A percentile compares a stretch with the other conserved stretches of the same genome.
Conservation (phyloP, 2,113 vertebrate species). For the Orycteropus afer region DNA sequence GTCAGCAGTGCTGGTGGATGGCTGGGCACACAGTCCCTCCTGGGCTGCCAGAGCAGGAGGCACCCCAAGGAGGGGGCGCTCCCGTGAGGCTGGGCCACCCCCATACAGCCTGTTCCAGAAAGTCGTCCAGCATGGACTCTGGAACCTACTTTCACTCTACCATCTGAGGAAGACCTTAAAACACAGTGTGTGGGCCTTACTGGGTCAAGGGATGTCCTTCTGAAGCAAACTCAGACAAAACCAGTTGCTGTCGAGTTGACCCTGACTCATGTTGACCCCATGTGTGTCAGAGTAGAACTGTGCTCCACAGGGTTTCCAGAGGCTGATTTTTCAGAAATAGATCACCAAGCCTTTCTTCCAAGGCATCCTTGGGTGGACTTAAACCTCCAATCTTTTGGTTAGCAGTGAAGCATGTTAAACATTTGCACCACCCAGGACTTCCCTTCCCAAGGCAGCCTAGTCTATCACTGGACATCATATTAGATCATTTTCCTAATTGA, state of each 20-base stretch:
- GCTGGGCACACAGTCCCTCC: background rate
- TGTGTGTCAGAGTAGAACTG: background rate
- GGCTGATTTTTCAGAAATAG: background rate
- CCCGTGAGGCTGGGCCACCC: rapidly evolving
- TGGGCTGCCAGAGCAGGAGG: background rate
- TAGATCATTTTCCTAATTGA: background rate
- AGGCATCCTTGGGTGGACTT: background rate
- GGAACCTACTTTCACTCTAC: background rate
- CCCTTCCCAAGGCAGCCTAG: background rate
- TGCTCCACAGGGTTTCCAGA: background rate
- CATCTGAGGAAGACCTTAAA: background rate
- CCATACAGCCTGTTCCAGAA: background rate
- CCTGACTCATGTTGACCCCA: background rate
- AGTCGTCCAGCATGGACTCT: background rate
- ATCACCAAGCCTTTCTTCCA: background rate
- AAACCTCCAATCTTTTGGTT: background rate
- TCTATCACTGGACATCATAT: background rate
- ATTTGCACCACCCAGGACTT: background rate
- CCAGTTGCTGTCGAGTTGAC: background rate
- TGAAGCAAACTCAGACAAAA: background rate
- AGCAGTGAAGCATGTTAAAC: background rate
- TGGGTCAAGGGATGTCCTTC: background rate
- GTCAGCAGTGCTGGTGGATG: background rate
- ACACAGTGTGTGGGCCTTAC: background rate
- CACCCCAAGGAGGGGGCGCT: background rate